Percentiles rank a stretch among this genome's conserved stretches.
Evolutionary conservation across 2,113 vertebrate genomes (phyloP).

Genomic region (Noctilio leporinus): DNA sequence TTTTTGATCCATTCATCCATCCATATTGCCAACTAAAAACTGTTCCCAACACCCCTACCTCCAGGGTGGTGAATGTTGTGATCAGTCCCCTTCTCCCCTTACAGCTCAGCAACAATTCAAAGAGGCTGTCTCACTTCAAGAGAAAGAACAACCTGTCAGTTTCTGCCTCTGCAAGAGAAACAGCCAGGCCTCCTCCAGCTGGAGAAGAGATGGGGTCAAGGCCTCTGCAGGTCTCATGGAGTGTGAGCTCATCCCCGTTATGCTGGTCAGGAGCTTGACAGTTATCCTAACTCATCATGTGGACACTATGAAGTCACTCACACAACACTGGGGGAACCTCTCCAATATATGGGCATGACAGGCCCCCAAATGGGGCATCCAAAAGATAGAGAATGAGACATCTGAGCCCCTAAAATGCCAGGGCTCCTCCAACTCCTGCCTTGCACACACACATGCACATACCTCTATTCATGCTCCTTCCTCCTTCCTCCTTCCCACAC

Average conservation of each 20-base stretch:
- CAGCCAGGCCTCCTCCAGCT: background rate
- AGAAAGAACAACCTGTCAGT: background rate
- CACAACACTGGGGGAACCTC: background rate
- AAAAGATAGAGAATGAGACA: background rate
- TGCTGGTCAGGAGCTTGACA: background rate
- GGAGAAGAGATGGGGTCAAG: background rate
- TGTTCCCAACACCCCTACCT: background rate
- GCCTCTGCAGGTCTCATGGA: background rate
- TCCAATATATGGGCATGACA: too few species aligned
- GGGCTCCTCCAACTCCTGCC: background rate
- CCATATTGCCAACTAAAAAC: background rate
- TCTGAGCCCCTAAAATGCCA: background rate
- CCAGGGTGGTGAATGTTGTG: background rate
- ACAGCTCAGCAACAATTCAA: background rate
- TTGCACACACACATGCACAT: background rate
- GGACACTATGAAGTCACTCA: background rate
- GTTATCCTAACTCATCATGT: background rate
- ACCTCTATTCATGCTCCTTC: background rate
- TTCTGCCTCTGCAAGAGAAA: background rate
- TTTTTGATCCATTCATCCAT: too few species aligned
- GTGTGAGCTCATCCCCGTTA: constrained; percentile 23
- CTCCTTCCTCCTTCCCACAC: background rate
- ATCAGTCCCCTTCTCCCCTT: background rate
- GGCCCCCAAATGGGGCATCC: background rate
- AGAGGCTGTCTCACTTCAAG: background rate